Conservation (phyloP, 2,113 vertebrate genomes). For the Lasiurus borealis region DNA sequence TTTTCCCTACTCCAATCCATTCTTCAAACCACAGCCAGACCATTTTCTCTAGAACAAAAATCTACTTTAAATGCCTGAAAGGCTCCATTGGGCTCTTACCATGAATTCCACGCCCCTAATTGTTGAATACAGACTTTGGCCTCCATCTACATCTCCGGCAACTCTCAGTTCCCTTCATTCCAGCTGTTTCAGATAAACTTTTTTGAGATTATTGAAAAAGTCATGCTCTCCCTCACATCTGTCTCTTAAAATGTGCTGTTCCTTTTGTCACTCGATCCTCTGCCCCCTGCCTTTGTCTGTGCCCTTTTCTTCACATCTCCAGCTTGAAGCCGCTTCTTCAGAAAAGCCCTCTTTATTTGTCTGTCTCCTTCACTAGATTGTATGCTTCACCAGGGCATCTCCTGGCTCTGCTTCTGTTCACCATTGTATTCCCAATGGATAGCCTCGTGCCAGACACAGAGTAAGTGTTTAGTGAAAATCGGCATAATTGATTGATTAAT, state of each 20-base stretch:
- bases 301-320: background rate
- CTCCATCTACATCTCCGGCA: background rate
- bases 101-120: background rate
- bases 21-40: background rate
- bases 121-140: background rate
- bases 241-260: background rate
- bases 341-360: background rate
- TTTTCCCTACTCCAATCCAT: background rate
- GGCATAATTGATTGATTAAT: background rate
- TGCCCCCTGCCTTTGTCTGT: background rate
- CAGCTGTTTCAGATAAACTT: background rate
- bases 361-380: background rate
- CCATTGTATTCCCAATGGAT: background rate
- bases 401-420: background rate
- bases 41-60: constrained; percentile 3
- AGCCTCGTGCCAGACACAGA: background rate
- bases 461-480: background rate
- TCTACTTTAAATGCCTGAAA: background rate
- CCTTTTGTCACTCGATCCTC: background rate
- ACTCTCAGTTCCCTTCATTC: background rate
- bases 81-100: background rate
- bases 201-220: background rate
- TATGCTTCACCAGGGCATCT: too few relatives aligned
- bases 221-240: background rate
- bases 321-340: background rate